A percentile compares a stretch with the other conserved stretches of the same genome.
Evolutionary conservation across 92 coral and sea anemone species (phyloP).

Genomic region (Meandrina meandrites): DNA sequence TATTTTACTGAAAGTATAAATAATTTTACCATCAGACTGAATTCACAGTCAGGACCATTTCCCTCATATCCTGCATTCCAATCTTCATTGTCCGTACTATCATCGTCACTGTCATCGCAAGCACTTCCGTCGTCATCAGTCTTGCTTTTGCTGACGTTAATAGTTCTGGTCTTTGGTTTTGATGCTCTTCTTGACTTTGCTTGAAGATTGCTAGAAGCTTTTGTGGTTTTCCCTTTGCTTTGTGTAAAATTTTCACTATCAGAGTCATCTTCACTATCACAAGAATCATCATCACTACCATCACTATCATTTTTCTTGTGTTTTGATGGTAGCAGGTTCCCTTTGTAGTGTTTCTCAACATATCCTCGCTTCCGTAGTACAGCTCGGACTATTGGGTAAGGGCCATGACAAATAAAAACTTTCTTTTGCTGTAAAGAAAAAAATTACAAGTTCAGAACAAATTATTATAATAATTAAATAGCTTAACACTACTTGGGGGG

Average conservation of each 20-base stretch:
- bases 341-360: constrained; percentile 93
- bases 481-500: background rate
- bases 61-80: constrained; percentile 97
- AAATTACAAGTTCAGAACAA: background rate
- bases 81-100: constrained; percentile 65
- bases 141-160: constrained; percentile 18
- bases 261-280: constrained; percentile 63
- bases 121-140: constrained; percentile 56
- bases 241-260: constrained; percentile 59
- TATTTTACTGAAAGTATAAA: background rate
- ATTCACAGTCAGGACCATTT: constrained; percentile 86
- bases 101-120: constrained; percentile 69
- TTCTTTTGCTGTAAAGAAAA: constrained; percentile 66
- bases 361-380: constrained; percentile 90
- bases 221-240: constrained; percentile 42
- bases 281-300: constrained; percentile 60
- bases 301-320: constrained; percentile 61
- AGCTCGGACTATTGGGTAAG: constrained; percentile 94
- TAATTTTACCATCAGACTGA: constrained; percentile 79
- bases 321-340: constrained; percentile 54
- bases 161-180: constrained; percentile 14
- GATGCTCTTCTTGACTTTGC: constrained; percentile 17
- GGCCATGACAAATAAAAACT: constrained; percentile 89
- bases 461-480: background rate
- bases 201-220: constrained; percentile 2